These are phyloP conservation scores for Hemiscyllium ocellatum DNA, from an alignment of 2,113 vertebrate genomes.

Conservation along the genomic window DNA sequence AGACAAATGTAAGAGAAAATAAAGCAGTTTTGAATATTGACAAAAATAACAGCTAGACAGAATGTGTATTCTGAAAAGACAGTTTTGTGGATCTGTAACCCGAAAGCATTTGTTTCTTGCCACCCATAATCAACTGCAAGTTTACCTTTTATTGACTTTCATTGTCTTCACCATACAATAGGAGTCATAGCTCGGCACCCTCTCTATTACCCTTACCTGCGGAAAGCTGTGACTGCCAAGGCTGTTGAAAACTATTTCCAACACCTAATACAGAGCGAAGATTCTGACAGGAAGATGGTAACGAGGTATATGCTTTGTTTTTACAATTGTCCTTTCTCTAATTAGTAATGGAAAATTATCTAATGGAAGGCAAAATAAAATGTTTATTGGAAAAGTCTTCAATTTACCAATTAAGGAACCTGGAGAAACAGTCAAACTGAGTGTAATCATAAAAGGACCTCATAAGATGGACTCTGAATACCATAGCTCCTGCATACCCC, in stretches of 20 bases:
- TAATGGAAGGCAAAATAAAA: neutral
- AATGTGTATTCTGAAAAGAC: neutral
- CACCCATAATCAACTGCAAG: neutral
- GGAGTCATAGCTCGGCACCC: constrained; percentile 71
- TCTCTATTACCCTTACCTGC: constrained; percentile 73
- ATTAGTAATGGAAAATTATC: neutral
- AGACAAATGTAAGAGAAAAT: neutral
- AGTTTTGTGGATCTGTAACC: neutral
- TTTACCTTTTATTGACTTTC: neutral
- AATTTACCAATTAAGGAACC: neutral
- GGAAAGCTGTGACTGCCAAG: constrained; percentile 68
- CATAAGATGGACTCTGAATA: neutral
- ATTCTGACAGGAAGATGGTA: constrained; percentile 48
- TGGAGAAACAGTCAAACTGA: neutral
- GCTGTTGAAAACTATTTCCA: constrained; percentile 67
- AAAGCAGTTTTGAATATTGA: neutral
- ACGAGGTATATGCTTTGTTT: constrained; percentile 57
- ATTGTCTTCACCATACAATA: constrained; percentile 42
- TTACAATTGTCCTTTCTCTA: neutral
- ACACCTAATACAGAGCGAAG: constrained; percentile 62
- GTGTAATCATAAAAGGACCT: neutral
- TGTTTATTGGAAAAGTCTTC: neutral
- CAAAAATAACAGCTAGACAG: neutral
- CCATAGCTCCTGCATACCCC: neutral
- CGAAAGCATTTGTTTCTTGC: neutral